phyloP scores from a whole-genome alignment of 2,113 vertebrate genomes.

The Rhea pennata region DNA sequence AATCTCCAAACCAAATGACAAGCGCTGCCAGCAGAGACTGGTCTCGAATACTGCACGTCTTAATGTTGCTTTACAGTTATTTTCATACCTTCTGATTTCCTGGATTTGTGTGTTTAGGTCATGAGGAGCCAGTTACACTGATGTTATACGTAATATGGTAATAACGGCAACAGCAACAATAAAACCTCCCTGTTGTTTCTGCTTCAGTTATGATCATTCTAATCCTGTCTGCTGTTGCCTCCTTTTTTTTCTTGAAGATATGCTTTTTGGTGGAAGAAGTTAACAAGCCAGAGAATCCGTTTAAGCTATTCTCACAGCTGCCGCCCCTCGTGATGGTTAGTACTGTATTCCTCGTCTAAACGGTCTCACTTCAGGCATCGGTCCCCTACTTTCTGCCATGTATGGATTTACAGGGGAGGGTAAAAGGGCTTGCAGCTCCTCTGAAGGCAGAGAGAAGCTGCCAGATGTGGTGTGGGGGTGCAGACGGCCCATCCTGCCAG shows the following conservation, averaged over 20 bases:
- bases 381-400: neutral
- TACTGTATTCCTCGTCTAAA: neutral
- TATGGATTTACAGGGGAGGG: accelerated
- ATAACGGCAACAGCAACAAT: neutral
- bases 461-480: neutral
- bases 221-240: neutral
- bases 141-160: neutral
- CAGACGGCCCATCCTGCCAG: neutral
- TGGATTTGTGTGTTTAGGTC: neutral
- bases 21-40: neutral
- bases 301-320: neutral
- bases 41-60: neutral
- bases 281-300: neutral
- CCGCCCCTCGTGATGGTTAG: no score
- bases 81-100: neutral
- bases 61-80: neutral
- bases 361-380: neutral
- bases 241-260: neutral
- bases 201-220: neutral
- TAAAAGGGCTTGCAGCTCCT: neutral
- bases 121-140: neutral
- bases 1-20: no score
- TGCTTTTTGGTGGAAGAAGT: neutral
- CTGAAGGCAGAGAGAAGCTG: neutral
- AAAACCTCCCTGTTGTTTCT: neutral